Base-by-base conservation (phyloP, 2,113 vertebrate genomes). In the Nothobranchius kuhntae region DNA sequence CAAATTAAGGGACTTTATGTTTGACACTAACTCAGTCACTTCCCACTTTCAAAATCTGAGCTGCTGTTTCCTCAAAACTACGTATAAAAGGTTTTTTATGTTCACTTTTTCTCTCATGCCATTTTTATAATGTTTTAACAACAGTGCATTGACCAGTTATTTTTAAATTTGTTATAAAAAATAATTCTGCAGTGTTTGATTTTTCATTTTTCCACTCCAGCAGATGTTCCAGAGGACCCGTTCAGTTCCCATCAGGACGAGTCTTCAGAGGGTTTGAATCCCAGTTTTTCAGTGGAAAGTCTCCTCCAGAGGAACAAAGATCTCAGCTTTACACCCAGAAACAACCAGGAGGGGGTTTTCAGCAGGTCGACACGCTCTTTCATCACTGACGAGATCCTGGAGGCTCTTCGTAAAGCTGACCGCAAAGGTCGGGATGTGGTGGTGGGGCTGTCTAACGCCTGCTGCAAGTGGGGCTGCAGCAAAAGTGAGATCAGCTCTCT, bases 391-490 rank as follows among this genome's bases (percentile, higher is more conserved):
- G 92, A 94, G 17, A 91, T 93, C 56, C 82, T 94, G 36, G 91
- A 91, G 76, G 89, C 89, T 10, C 74, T 94, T 53, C 89, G 92
- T 36, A 91, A 88, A 30, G 87, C 88, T 42, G 91, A 90, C 42
- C 87, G 94, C 2, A 89, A 89, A 17, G 88, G 90, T 9, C 89
- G 93, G 0, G 94, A 95, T 3, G 89, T 95, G 62, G 89, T 94
- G 78, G 81, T 91, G 35, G 94, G 94, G 7, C 89, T 96, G 58
- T 94, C 93, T 65, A 94, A 91, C 1, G 93, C 86, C 71, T 96
- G 95, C 84, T 96, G 95, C 89, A 94, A 93, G 61, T 94, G 90
- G 93, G 94, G 95, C 0, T 96, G 95, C 82, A 95, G 92, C 87
- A 95, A 94, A 77, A 92, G 88, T 2, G 93, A 96, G 68, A 94